Evolutionary conservation across 1,140 invertebrate genomes (phyloP).

Genomic region (Periplaneta americana): DNA sequence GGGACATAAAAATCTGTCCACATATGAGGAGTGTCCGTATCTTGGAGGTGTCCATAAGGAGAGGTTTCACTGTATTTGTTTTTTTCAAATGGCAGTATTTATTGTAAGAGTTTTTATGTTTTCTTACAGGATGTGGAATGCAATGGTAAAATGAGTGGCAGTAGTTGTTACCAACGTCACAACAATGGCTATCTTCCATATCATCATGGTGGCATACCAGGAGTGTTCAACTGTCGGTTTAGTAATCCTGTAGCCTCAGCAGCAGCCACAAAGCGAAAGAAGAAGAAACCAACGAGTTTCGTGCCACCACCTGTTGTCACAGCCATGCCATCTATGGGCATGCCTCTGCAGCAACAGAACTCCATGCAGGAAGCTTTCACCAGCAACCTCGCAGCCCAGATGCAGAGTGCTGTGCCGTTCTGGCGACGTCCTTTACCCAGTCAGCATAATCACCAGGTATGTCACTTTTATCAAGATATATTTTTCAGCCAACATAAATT

Average conservation of each 20-base stretch:
- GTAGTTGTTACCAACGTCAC: background rate
- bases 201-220: constrained; percentile 58
- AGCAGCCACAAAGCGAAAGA: constrained; percentile 63
- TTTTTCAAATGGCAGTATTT: too few species aligned
- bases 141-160: background rate
- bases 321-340: background rate
- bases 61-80: too few species aligned
- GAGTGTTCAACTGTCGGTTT: constrained; percentile 85
- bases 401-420: constrained; percentile 48
- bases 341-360: background rate
- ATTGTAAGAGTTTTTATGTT: too few species aligned
- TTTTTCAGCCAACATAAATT: too few species aligned
- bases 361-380: background rate
- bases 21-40: too few species aligned
- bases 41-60: too few species aligned
- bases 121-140: background rate
- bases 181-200: constrained; percentile 15
- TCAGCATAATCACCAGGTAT: constrained; percentile 34
- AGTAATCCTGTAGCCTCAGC: constrained; percentile 55
- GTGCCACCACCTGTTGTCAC: constrained; percentile 62
- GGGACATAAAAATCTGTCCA: too few species aligned
- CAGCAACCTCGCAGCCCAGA: background rate
- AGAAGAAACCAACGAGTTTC: constrained; percentile 84
- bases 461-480: too few species aligned
- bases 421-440: constrained; percentile 69